phyloP scores from a whole-genome alignment of 2,797 vertebrate species.

The Leucoraja ocellata region DNA sequence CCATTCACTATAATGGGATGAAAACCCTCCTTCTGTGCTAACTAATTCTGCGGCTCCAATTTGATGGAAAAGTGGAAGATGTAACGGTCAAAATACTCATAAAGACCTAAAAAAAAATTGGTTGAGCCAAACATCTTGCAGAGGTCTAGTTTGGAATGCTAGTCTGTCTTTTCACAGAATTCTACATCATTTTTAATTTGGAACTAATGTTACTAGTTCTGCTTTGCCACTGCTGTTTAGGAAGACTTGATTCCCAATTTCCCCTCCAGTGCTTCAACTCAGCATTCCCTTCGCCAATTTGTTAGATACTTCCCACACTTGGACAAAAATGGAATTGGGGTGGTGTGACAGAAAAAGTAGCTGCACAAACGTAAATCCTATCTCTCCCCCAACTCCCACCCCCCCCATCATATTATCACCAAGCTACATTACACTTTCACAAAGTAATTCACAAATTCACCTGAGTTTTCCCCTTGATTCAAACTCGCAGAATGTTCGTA shows the following conservation, averaged over 20 bases:
- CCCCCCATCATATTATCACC: too few species aligned
- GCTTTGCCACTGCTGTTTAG: background rate
- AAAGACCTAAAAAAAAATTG: background rate
- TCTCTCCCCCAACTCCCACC: too few species aligned
- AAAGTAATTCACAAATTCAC: too few species aligned
- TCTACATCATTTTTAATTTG: background rate
- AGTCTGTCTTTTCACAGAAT: background rate
- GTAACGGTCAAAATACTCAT: background rate
- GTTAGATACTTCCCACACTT: background rate
- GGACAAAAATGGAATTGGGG: background rate
- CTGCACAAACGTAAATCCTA: background rate
- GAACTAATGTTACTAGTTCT: background rate
- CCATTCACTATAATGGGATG: too few species aligned
- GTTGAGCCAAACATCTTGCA: background rate
- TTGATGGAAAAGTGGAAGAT: background rate
- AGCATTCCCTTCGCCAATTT: background rate
- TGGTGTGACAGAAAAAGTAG: background rate
- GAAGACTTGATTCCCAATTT: background rate
- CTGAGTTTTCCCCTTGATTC: too few species aligned
- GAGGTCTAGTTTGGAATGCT: background rate
- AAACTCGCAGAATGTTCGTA: too few species aligned
- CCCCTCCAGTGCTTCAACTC: background rate
- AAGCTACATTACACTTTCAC: too few species aligned
- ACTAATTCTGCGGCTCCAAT: background rate
- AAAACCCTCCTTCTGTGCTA: background rate